A percentile compares a stretch with the other conserved stretches of the same genome.
These are phyloP conservation scores for Vollenhovia emeryi DNA, from an alignment of 1,140 invertebrate genomes.

Conservation along the genomic window DNA sequence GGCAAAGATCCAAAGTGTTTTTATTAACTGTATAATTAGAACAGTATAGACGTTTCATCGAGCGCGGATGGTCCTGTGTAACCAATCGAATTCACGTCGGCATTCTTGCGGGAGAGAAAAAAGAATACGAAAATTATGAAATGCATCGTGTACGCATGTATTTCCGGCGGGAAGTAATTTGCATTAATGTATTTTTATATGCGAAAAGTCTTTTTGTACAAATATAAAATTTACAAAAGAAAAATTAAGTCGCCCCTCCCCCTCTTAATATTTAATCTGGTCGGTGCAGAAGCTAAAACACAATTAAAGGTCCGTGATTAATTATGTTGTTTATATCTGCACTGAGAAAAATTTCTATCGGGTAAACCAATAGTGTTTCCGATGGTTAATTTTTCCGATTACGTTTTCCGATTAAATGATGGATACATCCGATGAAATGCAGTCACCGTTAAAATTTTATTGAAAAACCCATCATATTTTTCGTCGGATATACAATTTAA, in stretches of 20 bases:
- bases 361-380: no score
- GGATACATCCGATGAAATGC: no score
- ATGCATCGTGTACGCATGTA: background rate
- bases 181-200: background rate
- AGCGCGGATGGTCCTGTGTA: background rate
- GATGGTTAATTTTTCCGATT: no score
- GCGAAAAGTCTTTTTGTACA: background rate
- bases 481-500: no score
- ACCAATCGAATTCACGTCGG: background rate
- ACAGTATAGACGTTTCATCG: slow-evolving; percentile 43
- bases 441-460: no score
- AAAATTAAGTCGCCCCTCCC: background rate
- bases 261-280: background rate
- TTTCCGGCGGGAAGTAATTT: background rate
- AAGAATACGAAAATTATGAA: background rate
- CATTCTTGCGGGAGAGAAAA: background rate
- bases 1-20: slow-evolving; percentile 68
- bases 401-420: no score
- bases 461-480: no score
- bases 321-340: background rate
- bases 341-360: no score
- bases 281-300: background rate
- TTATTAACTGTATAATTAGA: slow-evolving; percentile 73
- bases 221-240: background rate
- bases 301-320: background rate